Evolutionary conservation across 92 coral and sea anemone species (phyloP), one percentile per base, ranked within the genome.

Genomic region (Parazoanthus atlanticus): DNA sequence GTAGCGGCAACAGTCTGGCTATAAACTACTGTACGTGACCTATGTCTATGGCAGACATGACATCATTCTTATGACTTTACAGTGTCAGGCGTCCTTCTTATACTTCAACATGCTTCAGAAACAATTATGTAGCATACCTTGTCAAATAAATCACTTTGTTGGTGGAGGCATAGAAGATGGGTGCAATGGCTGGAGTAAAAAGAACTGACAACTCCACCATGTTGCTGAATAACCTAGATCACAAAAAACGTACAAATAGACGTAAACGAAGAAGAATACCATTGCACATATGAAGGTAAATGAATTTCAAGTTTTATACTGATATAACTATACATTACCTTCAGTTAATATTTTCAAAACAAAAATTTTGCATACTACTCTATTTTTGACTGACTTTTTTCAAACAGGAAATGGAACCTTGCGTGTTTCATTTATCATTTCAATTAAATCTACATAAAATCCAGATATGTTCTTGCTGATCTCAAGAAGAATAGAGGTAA

Each of bases 111-210:
- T 5, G 28, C 8, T 61, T 61, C 69, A 13, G 30, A 17, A 30
- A 6, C 11, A 30, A 29, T 29, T 29, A 25, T 23, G 86, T 82
- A 15, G 66, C 85, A 11, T 86, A 96, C 98, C 98, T 90, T 86
- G 31, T 79, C 79, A 88, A 81, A 95, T 33, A 95, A 25, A 30
- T 81, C 90, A 11, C 98, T 96, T 74, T 86, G 93, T 72, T 97
- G 97, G 78, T 97, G 91, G 12, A 94, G 83, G 26, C 98, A 94
- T 25, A 97, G 81, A 16, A 97, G 74, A 85, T 97, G 99, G 2
- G 99, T 97, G 34, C 95, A 94, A n/a, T 92, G 86, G 21, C 86
- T 76, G 21, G 97, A 88, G 88, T 97, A 97, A 69, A 88, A 88
- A 11, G 91, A 89, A 23, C 90, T 91, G 29, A 97, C 91, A 46